Evolutionary conservation across 2,888 invertebrate genomes (phyloP), one percentile per base, ranked within the genome.

Genomic region (Oxytorus armatus): DNA sequence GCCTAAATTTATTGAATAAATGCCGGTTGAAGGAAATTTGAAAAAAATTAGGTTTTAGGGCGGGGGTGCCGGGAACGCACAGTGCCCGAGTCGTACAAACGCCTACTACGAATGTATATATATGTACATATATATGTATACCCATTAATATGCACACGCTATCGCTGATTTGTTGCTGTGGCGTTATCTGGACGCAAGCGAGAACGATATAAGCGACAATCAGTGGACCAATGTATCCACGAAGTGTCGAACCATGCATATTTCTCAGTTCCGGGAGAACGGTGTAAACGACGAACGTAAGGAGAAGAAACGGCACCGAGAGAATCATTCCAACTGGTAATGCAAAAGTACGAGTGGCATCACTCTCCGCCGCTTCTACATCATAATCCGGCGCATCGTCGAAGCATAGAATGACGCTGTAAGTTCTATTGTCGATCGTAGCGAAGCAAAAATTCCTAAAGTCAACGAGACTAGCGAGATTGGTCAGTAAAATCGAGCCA

Each of bases 181-280:
- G 66, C 0, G 14, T 33, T 5, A 89, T 72, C 57, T 89, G 87
- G 1, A 88, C n/a, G 14, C 85, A 55, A 1, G 84, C 78, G 3
- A 92, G 84, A 2, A 79, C 23, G 4, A 79, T 29, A 77, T 90
- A 92, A 8, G 89, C 89, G 14, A 88, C 47, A 55, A 87, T 70
- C 25, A 92, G 85, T 1, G 84, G 82, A 21, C 83, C 85, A 0
- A 90, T 83, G 82, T 92, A 90, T 47, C 86, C 85, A 23, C 90
- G 88, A 8, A 92, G 83, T 0, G 89, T 89, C 3, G 76, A 76
- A 0, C 92, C 92, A 29, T 92, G 92, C 69, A 92, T 85, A 57
- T 91, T 92, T 51, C 84, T 82, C 63, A 92, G 77, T 47, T 91
- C 89, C 0, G 90, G 89, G 2, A 92, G 59, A 10, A 90, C 42